These are phyloP conservation scores for Lasiurus borealis DNA, from an alignment of 2,113 vertebrate species.

Conservation along the genomic window DNA sequence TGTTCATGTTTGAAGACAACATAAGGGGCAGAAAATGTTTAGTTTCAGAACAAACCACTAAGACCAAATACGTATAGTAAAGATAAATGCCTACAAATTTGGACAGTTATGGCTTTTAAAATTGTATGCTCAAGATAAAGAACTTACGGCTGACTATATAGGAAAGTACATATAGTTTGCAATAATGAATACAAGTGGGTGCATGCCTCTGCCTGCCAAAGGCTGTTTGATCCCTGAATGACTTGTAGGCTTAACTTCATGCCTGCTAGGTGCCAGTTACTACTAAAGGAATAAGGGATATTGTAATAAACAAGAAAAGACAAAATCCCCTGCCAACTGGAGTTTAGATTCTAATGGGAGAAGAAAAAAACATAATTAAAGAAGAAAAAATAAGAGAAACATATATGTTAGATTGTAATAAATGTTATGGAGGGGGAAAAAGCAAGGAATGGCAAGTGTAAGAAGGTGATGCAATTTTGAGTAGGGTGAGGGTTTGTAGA, in stretches of 20 bases:
- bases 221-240: not conserved
- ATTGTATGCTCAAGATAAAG: not conserved
- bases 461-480: not conserved
- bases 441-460: not conserved
- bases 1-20: conserved; percentile 23
- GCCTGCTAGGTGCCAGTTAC: not conserved
- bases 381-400: not conserved
- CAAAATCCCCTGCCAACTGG: not conserved
- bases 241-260: not conserved
- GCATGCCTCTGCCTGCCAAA: rapidly evolving
- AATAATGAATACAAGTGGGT: not conserved
- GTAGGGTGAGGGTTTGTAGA: not conserved
- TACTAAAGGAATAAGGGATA: not conserved
- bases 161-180: not conserved
- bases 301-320: not conserved
- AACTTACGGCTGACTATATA: not conserved
- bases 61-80: not conserved
- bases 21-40: not conserved
- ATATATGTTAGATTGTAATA: not conserved
- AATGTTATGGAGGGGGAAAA: not conserved
- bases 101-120: not conserved
- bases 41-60: not conserved
- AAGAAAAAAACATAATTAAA: not conserved
- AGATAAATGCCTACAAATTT: not conserved
- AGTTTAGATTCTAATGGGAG: not conserved